These are phyloP conservation scores for Allygus modestus DNA, from an alignment of 2,888 invertebrate genomes.

Conservation along the genomic window DNA sequence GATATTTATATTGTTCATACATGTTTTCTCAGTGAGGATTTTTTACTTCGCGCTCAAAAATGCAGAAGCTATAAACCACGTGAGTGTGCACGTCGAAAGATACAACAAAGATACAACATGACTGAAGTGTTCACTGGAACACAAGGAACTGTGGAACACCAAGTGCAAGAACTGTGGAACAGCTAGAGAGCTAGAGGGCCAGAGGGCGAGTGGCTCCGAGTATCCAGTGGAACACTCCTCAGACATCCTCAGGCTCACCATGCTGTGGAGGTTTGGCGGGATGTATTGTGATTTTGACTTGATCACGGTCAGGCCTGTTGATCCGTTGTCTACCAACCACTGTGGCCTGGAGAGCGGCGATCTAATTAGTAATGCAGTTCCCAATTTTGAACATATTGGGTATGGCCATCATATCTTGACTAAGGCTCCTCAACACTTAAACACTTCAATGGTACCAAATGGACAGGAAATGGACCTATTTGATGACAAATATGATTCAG, in stretches of 20 bases:
- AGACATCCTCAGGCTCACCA: conserved; percentile 19
- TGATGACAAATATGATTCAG: background rate
- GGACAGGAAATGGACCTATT: conserved; percentile 15
- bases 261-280: conserved; percentile 41
- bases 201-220: background rate
- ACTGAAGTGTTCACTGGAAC: conserved; percentile 7
- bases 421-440: background rate
- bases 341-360: background rate
- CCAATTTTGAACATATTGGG: background rate
- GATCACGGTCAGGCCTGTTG: background rate
- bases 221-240: conserved; percentile 50
- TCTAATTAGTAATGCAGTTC: background rate
- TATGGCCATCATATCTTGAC: background rate
- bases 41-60: conserved; percentile 26
- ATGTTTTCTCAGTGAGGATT: conserved; percentile 44
- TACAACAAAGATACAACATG: too few species aligned
- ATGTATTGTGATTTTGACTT: conserved; percentile 37
- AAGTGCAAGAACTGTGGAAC: conserved; percentile 8
- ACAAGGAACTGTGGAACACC: too few species aligned
- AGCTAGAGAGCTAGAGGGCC: too few species aligned
- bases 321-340: background rate
- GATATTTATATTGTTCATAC: conserved; percentile 51
- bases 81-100: conserved; percentile 63
- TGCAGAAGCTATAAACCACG: conserved; percentile 73
- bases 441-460: background rate